Evolutionary conservation across 2,797 vertebrate genomes (phyloP).

Genomic region (Fringilla coelebs): DNA sequence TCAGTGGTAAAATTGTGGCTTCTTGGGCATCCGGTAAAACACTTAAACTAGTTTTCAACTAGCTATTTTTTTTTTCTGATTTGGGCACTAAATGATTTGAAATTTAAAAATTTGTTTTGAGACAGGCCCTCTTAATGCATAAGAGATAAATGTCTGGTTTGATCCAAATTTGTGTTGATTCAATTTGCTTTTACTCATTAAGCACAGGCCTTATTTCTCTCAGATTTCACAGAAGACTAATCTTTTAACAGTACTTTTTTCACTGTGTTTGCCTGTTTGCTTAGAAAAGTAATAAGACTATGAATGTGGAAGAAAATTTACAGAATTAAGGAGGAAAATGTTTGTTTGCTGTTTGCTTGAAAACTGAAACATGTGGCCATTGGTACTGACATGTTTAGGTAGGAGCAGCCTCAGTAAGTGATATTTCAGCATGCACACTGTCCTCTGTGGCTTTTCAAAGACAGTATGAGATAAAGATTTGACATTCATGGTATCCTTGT

Average conservation of each 20-base stretch:
- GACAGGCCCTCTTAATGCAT: background rate
- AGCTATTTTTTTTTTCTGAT: background rate
- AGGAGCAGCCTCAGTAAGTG: background rate
- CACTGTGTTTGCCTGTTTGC: background rate
- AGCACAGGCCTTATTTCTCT: background rate
- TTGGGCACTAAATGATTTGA: background rate
- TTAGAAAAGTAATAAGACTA: background rate
- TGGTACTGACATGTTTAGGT: background rate
- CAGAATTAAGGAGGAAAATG: background rate
- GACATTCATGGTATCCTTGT: background rate
- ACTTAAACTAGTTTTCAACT: background rate
- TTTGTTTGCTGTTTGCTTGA: background rate
- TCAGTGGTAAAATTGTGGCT: background rate
- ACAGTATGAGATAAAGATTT: background rate
- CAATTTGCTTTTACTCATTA: background rate
- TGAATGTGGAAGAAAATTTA: background rate
- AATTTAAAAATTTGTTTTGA: background rate
- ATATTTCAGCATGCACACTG: background rate
- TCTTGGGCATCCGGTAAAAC: background rate
- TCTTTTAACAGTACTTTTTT: background rate
- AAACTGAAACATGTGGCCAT: background rate
- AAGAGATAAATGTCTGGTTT: background rate
- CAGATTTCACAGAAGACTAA: background rate
- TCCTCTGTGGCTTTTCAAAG: background rate
- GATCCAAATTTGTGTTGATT: background rate